These are phyloP conservation scores for Nothoprocta pentlandii DNA, from an alignment of 2,113 vertebrate species.

Conservation along the genomic window DNA sequence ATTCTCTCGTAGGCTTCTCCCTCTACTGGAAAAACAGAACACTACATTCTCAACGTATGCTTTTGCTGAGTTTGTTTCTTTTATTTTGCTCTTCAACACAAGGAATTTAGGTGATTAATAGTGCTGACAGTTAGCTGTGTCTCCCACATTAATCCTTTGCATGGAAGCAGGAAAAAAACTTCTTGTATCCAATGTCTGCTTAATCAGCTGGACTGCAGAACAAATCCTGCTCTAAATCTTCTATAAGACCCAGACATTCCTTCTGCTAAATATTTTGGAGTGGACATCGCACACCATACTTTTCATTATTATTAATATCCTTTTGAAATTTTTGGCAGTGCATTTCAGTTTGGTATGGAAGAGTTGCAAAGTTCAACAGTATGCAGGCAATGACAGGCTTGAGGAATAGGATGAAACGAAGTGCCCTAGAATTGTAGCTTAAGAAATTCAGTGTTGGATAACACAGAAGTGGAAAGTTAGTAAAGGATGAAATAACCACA, in stretches of 20 bases:
- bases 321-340: rapidly evolving
- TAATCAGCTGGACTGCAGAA: not conserved
- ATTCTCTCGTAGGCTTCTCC: not conserved
- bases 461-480: not conserved
- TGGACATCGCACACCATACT: not conserved
- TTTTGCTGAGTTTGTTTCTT: not conserved
- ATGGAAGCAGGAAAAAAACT: not conserved
- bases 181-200: not conserved
- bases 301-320: not conserved
- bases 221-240: not conserved
- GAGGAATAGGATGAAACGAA: not conserved
- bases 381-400: not conserved
- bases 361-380: not conserved
- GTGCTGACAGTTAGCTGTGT: not conserved
- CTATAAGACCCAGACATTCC: not conserved
- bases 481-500: not conserved
- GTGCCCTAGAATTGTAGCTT: not conserved
- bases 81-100: not conserved
- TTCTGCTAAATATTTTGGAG: not conserved
- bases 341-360: not conserved
- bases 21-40: not conserved
- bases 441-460: not conserved
- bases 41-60: rapidly evolving
- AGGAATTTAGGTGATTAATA: not conserved
- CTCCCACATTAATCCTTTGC: not conserved